Base-by-base conservation (phyloP, 2,113 vertebrate genomes). In the Bothrops jararaca region DNA sequence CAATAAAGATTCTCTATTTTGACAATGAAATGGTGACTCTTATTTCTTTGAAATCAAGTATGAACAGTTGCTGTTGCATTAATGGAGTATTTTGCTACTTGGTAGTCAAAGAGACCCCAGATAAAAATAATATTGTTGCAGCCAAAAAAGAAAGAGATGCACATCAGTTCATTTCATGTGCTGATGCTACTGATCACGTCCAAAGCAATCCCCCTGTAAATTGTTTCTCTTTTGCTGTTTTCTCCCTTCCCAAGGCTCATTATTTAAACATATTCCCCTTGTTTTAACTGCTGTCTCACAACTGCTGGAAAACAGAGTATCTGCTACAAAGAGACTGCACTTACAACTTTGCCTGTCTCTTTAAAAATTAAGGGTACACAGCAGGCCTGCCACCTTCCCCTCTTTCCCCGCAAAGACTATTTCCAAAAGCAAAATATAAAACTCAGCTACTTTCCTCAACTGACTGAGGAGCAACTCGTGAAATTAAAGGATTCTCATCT, bases 321-420 rank as follows among this genome's bases (percentile, higher is more conserved):
- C n/a, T 92, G 64, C 24, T 95, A 95, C 96, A 95, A 96, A 95
- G 92, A 93, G 64, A 34, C 3, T 95, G 56, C 90, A 92, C 74
- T 90, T 95, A 11, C 0, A 93, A 91, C 12, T 85, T 91, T 94
- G 92, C 13, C 24, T 58, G 1, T 56, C 18, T 89, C 54, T 80
- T 88, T 53, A 80, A 57, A 85, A 89, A 12, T 34, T 45, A 85
- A 11, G 13, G 6, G n/a, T 29, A 52, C 29, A 13, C 10, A 69
- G 24, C 86, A 89, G 12, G 69, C 90, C 93, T 95, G 86, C 54
- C 50, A 11, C 29, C 93, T 90, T 93, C 91, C 86, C 86, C 56
- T 11, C 39, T 29, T 91, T 85, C 91, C n/a, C 86, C 88, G 91
- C 92, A 93, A 86, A n/a, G 91, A 93, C 60, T 92, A 92, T 88